These are phyloP conservation scores for Tetrapedia diversipes DNA, from an alignment of 2,888 invertebrate genomes.

Conservation along the genomic window DNA sequence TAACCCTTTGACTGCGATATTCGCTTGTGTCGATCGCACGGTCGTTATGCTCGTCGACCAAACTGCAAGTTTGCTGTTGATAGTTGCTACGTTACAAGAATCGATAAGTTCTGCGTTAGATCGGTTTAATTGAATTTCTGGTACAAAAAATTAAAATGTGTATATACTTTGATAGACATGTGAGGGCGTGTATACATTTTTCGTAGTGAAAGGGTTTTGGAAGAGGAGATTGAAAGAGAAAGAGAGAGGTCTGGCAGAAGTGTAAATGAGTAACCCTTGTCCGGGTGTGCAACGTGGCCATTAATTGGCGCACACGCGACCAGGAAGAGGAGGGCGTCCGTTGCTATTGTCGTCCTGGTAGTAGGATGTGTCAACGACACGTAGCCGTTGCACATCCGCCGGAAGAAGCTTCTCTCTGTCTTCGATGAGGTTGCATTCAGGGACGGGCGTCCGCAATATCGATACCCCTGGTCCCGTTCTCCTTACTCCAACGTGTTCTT, in stretches of 20 bases:
- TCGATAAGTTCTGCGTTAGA: no score
- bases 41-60: no score
- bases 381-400: conserved; percentile 72
- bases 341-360: conserved; percentile 64
- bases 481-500: background rate
- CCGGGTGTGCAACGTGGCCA: conserved; percentile 13
- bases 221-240: background rate
- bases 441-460: conserved; percentile 28
- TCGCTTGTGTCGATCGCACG: no score
- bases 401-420: conserved; percentile 72
- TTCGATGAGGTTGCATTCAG: conserved; percentile 59
- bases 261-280: background rate
- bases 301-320: conserved; percentile 63
- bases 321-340: conserved; percentile 58
- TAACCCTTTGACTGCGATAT: no score
- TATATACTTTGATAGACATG: no score
- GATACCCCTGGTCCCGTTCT: conserved; percentile 34
- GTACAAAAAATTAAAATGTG: no score
- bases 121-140: no score
- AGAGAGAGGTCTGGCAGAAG: background rate
- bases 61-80: no score
- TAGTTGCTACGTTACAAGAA: no score
- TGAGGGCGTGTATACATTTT: no score
- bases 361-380: conserved; percentile 73
- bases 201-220: no score